Conservation (phyloP, 2,888 invertebrate genomes). For the Lasius fuliginosus region DNA sequence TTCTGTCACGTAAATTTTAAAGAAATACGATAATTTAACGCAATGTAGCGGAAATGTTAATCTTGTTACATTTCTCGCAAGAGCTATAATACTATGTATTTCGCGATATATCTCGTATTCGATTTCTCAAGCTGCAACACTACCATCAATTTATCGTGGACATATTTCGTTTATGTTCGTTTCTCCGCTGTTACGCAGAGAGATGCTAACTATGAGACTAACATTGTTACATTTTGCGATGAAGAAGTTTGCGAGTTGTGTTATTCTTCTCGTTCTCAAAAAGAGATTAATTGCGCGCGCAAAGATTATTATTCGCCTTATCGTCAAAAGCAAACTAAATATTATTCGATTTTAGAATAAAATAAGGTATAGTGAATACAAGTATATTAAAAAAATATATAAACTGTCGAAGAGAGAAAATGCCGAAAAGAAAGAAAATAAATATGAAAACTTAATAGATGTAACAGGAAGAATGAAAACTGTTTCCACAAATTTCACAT, state of each 20-base stretch:
- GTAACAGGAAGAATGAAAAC: neutral
- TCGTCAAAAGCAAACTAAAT: constrained; percentile 35
- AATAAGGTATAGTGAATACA: constrained; percentile 7
- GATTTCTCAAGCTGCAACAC: constrained; percentile 7
- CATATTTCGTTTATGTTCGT: constrained; percentile 47
- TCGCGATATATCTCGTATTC: neutral
- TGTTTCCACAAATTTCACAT: neutral
- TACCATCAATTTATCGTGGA: constrained; percentile 40
- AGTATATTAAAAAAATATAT: neutral
- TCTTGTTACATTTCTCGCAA: constrained; percentile 2
- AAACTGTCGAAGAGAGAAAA: neutral
- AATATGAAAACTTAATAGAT: neutral
- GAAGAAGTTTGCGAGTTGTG: constrained; percentile 40
- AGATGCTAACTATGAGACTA: constrained; percentile 28
- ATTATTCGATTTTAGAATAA: constrained; percentile 13
- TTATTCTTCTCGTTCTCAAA: constrained; percentile 28
- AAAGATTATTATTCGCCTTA: constrained; percentile 32
- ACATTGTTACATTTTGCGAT: constrained; percentile 25
- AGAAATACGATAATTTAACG: neutral
- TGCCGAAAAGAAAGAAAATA: neutral
- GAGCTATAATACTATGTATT: neutral
- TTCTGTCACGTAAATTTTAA: neutral
- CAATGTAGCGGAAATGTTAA: constrained; percentile 1
- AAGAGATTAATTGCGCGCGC: constrained; percentile 31
- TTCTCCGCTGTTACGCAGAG: neutral